Conservation (phyloP, 2,797 vertebrate genomes). For the Triplophysa bombifrons region DNA sequence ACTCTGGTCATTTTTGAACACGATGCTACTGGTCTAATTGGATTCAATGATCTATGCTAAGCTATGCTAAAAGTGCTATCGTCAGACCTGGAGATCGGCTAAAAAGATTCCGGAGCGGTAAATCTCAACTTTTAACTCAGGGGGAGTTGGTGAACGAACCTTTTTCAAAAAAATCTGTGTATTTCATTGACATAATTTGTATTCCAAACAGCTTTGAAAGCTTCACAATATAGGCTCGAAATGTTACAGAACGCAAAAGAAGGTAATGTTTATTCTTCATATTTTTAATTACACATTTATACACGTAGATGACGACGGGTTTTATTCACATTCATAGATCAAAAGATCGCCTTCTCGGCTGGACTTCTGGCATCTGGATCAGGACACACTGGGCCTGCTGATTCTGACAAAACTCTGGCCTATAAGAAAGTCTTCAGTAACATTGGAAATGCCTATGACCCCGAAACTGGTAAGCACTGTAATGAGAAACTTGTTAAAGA, state of each 20-base stretch:
- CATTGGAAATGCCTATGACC: slow-evolving; percentile 39
- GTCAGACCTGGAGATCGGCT: no score
- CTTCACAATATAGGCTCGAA: neutral
- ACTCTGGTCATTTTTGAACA: no score
- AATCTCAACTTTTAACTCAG: no score
- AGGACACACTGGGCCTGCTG: neutral
- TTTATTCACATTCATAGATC: neutral
- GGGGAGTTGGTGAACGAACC: no score
- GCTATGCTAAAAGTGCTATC: no score
- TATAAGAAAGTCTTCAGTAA: slow-evolving; percentile 52
- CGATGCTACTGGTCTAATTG: no score
- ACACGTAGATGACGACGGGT: neutral
- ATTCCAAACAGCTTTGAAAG: slow-evolving; percentile 26
- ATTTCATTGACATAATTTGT: neutral
- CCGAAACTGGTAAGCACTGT: slow-evolving; percentile 6
- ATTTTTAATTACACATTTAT: no score
- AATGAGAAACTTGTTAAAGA: neutral
- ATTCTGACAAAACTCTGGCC: neutral
- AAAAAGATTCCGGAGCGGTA: no score
- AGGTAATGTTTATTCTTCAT: neutral
- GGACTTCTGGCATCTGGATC: slow-evolving; percentile 16
- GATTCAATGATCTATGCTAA: no score
- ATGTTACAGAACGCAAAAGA: slow-evolving; percentile 2
- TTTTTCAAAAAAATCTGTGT: no score
- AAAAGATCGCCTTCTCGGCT: slow-evolving; percentile 50